Conservation (phyloP, 2,888 invertebrate species). For the Thysanoteuthis rhombus region DNA sequence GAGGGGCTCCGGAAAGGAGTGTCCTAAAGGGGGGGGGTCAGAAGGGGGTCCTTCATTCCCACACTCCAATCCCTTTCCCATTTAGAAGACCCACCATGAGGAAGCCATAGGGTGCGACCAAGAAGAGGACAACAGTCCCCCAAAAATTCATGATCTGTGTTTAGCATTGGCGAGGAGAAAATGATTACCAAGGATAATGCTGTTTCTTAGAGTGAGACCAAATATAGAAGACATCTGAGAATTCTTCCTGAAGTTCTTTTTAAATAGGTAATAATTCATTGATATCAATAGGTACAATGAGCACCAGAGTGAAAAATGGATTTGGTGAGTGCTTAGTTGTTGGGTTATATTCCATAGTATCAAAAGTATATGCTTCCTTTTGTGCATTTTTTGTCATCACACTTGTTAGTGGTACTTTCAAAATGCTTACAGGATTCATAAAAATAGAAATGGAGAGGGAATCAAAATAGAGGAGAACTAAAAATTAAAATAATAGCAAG, state of each 20-base stretch:
- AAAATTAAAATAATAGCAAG: neutral
- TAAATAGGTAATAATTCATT: neutral
- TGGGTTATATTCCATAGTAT: neutral
- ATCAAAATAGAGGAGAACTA: neutral
- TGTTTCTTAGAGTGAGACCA: neutral
- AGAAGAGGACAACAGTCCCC: no score
- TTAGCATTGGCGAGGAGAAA: no score
- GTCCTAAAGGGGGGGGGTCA: no score
- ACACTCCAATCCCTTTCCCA: no score
- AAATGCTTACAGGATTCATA: neutral
- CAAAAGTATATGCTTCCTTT: neutral
- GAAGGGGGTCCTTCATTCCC: no score
- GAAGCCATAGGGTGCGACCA: no score
- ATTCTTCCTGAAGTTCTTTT: neutral
- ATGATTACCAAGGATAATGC: no score
- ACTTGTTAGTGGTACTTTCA: neutral
- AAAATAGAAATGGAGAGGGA: neutral
- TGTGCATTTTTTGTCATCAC: slow-evolving; percentile 12
- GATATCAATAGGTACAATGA: neutral
- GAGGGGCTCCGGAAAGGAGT: no score
- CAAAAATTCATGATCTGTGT: no score
- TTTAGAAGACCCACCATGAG: no score
- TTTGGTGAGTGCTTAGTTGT: neutral
- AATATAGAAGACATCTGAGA: neutral
- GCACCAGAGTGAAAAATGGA: neutral